Evolutionary conservation across 1,140 invertebrate genomes (phyloP), one percentile per base, ranked within the genome.

Genomic region (Acromyrmex heyeri): DNA sequence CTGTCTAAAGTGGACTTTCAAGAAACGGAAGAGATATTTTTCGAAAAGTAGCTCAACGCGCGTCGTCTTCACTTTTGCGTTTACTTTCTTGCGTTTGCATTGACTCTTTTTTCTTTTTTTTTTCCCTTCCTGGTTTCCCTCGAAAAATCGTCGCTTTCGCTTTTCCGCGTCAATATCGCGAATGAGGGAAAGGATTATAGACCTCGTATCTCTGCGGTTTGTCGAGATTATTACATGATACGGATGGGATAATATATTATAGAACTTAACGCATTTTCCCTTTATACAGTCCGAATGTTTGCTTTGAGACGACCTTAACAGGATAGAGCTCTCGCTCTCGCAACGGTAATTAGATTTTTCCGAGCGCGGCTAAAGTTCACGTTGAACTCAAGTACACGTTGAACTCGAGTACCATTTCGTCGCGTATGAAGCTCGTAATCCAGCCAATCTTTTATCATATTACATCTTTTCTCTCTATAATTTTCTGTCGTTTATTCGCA

Each of bases 261-360:
- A 21, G 57, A 61, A 61, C 21, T 12, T 61, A 48, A 44, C 62
- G 57, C 16, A 53, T 57, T 57, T 57, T 57, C 55, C 55, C 4
- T 65, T 67, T 21, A 27, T 61, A 10, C 18, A 30, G 38, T 64
- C 14, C 18, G 38, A 50, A 48, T 44, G 50, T 76, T 16, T 44
- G 34, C 57, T 69, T n/a, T n/a, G 21, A 18, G 34, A 62, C 3
- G 18, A 14, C 38, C 18, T 62, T 21, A 50, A 59, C 24, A 62
- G 57, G 55, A 34, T 38, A 50, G 38, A 86, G 48, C 64, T 44
- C 61, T 53, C 65, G 62, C 57, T 86, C 75, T 73, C 69, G 69
- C 83, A 85, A 88, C 73, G 86, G 73, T 88, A 88, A 75, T 67
- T 79, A 67, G 62, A 79, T 79, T 79, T 79, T 79, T 79, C 62